phyloP scores from a whole-genome alignment of 2,113 vertebrate genomes.

The Odontesthes bonariensis region DNA sequence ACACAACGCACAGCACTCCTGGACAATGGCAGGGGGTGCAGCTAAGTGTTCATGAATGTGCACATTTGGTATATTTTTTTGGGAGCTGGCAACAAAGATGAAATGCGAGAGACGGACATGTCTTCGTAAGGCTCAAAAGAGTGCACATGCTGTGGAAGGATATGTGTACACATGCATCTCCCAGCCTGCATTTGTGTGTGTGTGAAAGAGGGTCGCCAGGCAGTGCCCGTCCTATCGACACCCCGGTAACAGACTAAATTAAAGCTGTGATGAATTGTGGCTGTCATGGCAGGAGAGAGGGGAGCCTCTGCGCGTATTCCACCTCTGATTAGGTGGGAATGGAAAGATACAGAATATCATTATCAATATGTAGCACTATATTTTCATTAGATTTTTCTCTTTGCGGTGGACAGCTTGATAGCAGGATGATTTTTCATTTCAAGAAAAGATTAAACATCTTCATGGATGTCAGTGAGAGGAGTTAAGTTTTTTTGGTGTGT shows the following conservation, averaged over 20 bases:
- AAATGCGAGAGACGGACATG: slow-evolving; percentile 44
- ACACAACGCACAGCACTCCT: slow-evolving; percentile 69
- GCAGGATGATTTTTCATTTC: slow-evolving; percentile 75
- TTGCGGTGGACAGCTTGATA: slow-evolving; percentile 67
- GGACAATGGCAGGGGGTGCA: slow-evolving; percentile 39
- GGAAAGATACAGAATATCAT: slow-evolving; percentile 79
- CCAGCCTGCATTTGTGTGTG: slow-evolving; percentile 11
- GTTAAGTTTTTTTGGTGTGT: slow-evolving; percentile 21
- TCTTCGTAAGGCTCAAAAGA: slow-evolving; percentile 44
- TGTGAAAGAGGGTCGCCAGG: slow-evolving; percentile 57
- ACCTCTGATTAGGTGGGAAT: slow-evolving; percentile 77
- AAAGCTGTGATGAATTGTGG: slow-evolving; percentile 82
- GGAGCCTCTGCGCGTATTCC: slow-evolving; percentile 69
- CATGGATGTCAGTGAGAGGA: slow-evolving; percentile 53
- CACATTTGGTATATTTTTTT: slow-evolving; percentile 17
- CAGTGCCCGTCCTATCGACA: slow-evolving; percentile 78
- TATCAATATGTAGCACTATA: slow-evolving; percentile 81
- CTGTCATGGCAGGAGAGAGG: slow-evolving; percentile 75
- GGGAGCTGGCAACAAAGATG: slow-evolving; percentile 39
- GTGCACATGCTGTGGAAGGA: slow-evolving; percentile 23
- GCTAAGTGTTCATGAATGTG: slow-evolving; percentile 20
- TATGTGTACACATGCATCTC: slow-evolving; percentile 32
- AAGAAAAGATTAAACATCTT: slow-evolving; percentile 74
- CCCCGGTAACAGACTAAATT: slow-evolving; percentile 82
- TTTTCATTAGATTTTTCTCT: slow-evolving; percentile 79